These are phyloP conservation scores for Cetoscarus ocellatus DNA, from an alignment of 2,797 vertebrate species.

Conservation along the genomic window DNA sequence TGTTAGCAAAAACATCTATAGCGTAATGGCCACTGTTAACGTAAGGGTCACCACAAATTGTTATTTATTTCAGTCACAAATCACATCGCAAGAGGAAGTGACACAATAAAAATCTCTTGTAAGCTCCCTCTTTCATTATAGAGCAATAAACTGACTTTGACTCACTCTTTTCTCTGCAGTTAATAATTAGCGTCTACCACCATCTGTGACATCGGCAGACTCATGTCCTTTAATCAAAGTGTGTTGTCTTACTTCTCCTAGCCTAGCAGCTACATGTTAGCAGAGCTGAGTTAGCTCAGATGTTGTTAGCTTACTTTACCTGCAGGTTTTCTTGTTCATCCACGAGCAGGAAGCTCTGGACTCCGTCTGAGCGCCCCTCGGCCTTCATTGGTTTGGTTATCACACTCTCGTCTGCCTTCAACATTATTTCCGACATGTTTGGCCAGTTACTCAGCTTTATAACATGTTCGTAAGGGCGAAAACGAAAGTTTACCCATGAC, in stretches of 20 bases:
- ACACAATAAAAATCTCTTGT: not conserved
- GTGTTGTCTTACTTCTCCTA: conserved; percentile 20
- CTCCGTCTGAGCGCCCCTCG: conserved; percentile 39
- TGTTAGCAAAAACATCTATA: not conserved
- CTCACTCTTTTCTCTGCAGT: not conserved
- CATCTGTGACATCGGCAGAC: not conserved
- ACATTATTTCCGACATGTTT: conserved; percentile 80
- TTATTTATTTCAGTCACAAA: not conserved
- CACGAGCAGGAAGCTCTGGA: conserved; percentile 84
- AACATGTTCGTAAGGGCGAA: conserved; percentile 27
- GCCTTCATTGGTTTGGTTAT: conserved; percentile 52
- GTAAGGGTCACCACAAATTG: not conserved
- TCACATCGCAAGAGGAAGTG: not conserved
- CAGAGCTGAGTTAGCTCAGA: conserved; percentile 37
- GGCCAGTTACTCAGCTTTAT: not conserved
- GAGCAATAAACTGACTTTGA: not conserved
- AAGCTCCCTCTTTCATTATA: not conserved
- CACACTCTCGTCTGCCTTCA: conserved; percentile 79
- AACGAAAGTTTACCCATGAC: conserved; percentile 73
- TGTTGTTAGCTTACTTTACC: conserved; percentile 78
- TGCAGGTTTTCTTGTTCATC: conserved; percentile 86
- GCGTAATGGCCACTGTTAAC: not conserved
- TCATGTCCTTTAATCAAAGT: not conserved
- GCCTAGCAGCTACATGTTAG: conserved; percentile 65
- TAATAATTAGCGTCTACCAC: not conserved